Base-by-base conservation (phyloP, 2,888 invertebrate species). In the Ophraella communa region DNA sequence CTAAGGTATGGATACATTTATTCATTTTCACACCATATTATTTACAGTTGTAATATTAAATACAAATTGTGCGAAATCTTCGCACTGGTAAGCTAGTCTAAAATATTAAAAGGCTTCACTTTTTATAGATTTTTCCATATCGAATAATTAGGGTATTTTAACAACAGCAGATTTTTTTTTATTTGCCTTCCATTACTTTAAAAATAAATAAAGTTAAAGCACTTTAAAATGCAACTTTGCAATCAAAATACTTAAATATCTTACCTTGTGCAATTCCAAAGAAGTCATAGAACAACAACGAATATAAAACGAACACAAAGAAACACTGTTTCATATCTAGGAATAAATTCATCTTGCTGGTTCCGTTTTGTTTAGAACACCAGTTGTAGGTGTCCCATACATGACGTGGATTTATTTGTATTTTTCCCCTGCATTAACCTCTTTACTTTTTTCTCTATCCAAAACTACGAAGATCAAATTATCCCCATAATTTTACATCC, bases 271-370 rank as follows among this genome's bases (percentile, higher is more conserved):
- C 69, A 44, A 69, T 66, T 55, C 66, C 65, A 56, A 70, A 71
- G 57, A 67, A 64, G 59, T 72, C 68, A 56, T 74, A 67, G 54
- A 74, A 63, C 59, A 72, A 70, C 56, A 76, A 55, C 52, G 72
- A 69, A 39, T 76, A 68, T 68, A 77, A 65, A 66, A 75, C 73
- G 62, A 77, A 67, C 66, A 77, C 68, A 65, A 78, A 66, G 33
- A 72, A 75, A 76, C 78, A 78, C 77, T 75, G 78, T 68, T 75
- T 74, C 71, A 75, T 62, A 75, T 76, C 78, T 78, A 78, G 77
- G 71, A 67, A 74, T 73, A 66, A 57, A 68, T 64, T 68, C 68
- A 72, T 57, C 53, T 65, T 70, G 65, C 67, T 58, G 71, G 67
- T 73, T 76, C 76, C 58, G 74, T 76, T 64, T 72, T 74, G 68